Evolutionary conservation across 2,113 vertebrate genomes (phyloP), one percentile per base, ranked within the genome.

Genomic region (Prietella phreatophila): DNA sequence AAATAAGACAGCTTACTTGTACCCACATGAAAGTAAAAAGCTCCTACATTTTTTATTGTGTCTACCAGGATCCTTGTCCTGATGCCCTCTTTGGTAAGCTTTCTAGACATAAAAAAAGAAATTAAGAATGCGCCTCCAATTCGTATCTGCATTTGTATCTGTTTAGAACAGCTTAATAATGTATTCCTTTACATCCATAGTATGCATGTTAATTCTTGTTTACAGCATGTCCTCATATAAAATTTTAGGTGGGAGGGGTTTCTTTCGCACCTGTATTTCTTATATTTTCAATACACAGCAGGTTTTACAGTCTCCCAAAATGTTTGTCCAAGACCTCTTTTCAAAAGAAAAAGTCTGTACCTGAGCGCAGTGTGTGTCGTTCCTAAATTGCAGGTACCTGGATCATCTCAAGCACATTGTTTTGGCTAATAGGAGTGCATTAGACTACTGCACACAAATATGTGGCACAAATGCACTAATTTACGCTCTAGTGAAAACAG

Each of bases 361-460:
- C 42, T n/a, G 13, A 55, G 58, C 47, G 6, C 60, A 82, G 25
- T 87, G 47, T 36, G 20, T 30, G 22, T 87, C 36, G 36, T 78
- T 39, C 14, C 17, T n/a, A 36, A 84, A 88, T 67, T 42, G 30
- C 81, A 65, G 71, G 56, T 63, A 47, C 5, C 42, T 47, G 42
- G 6, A 78, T 83, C 71, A 78, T 78, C 73, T 67, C 82, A 53
- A 84, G 50, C 82, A 78, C 47, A 79, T 84, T 84, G 79, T 39
- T 42, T 7, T 13, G 15, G 42, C 47, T 56, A 67, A 88, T 13
- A 78, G 39, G 60, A 84, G 58, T 50, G 73, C 30, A 84, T 84
- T 88, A 84, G 82, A 79, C 84, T 84, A 67, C 71, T 63, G 71
- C 42, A 55, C 50, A 58, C 60, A 61, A 84, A 78, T 56, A 61